phyloP scores from a whole-genome alignment of 2,888 invertebrate genomes.

The Cantharis lateralis region DNA sequence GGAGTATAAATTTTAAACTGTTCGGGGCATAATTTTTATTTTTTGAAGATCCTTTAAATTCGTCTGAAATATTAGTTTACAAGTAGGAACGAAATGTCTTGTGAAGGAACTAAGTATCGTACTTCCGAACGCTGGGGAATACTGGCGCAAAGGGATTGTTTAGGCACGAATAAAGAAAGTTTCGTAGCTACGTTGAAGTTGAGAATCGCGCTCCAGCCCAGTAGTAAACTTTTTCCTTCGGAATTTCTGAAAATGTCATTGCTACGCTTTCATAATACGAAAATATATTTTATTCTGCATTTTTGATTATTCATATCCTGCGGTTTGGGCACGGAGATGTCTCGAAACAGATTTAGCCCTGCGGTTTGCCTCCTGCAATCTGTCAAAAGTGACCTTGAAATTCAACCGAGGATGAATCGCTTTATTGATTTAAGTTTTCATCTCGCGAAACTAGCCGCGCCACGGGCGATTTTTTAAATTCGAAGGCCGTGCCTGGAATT shows the following conservation, averaged over 20 bases:
- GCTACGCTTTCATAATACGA: neutral
- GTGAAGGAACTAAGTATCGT: neutral
- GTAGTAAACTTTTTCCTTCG: neutral
- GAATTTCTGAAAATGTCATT: neutral
- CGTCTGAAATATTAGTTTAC: neutral
- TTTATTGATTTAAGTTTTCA: neutral
- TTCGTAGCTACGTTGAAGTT: neutral
- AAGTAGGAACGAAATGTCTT: neutral
- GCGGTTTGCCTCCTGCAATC: neutral
- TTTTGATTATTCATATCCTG: neutral
- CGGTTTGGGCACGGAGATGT: neutral
- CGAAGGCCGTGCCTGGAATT: neutral
- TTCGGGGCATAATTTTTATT: neutral
- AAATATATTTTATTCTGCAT: neutral
- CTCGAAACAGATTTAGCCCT: neutral
- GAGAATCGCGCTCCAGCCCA: neutral
- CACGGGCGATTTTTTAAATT: neutral
- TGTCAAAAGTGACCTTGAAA: neutral
- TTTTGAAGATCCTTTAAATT: neutral
- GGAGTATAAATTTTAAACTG: neutral
- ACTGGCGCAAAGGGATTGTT: slow-evolving; percentile 19
- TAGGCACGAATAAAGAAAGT: slow-evolving; percentile 13
- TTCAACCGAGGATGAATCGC: neutral
- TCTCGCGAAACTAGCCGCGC: neutral
- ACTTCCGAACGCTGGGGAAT: slow-evolving; percentile 10